Percentiles rank a stretch among this genome's conserved stretches.
These are phyloP conservation scores for Caerostris darwini DNA, from an alignment of 1,140 invertebrate species.

Conservation along the genomic window DNA sequence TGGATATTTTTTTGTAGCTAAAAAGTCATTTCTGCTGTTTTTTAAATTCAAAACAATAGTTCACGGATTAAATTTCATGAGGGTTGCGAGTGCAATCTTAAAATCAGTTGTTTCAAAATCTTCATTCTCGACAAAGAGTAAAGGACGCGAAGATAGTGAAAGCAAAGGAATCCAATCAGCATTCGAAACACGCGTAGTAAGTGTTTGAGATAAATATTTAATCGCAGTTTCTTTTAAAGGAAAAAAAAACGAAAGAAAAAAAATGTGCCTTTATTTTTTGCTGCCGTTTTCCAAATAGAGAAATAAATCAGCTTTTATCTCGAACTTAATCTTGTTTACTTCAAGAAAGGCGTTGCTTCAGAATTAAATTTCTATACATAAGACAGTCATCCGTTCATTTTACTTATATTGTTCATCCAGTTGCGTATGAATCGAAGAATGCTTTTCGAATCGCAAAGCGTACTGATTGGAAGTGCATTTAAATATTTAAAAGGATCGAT, in stretches of 20 bases:
- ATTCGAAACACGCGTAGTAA: background rate
- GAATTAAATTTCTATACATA: too few species aligned
- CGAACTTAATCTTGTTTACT: too few species aligned
- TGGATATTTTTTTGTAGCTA: background rate
- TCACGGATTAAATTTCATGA: background rate
- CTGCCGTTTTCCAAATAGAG: background rate
- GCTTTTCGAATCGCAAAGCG: too few species aligned
- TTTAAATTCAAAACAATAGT: background rate
- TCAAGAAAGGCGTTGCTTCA: too few species aligned
- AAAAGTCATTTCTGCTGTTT: background rate
- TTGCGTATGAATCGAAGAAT: too few species aligned
- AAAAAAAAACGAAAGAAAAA: background rate
- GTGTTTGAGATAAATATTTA: slow-evolving; percentile 38
- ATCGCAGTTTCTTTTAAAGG: slow-evolving; percentile 2
- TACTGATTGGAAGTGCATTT: too few species aligned
- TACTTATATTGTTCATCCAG: too few species aligned
- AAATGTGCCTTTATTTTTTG: background rate
- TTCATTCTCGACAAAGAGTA: background rate
- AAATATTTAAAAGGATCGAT: too few species aligned
- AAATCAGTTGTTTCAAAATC: background rate
- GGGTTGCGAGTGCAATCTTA: background rate
- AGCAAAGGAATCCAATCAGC: slow-evolving; percentile 16
- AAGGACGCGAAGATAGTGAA: background rate
- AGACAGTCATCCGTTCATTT: too few species aligned
- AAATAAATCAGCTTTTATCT: too few species aligned